A percentile compares a stretch with the other conserved stretches of the same genome.
Conservation (phyloP, 1,140 invertebrate genomes). For the Saxidomus purpurata region DNA sequence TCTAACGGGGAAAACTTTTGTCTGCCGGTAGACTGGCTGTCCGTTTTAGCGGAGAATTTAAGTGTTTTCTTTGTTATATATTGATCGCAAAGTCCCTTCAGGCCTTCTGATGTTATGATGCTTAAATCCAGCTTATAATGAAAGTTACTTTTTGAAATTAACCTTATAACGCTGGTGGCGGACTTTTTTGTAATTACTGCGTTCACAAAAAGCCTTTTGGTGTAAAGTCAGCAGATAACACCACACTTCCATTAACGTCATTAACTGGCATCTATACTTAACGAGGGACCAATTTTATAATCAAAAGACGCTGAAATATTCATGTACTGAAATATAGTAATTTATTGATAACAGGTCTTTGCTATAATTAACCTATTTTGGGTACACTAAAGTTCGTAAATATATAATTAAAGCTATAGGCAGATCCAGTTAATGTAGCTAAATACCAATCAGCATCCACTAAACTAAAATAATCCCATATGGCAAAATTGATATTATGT, state of each 20-base stretch:
- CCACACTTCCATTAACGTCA: constrained; percentile 9
- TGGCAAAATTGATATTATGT: too few relatives aligned
- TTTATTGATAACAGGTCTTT: too few relatives aligned
- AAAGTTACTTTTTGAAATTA: background rate
- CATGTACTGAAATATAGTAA: too few relatives aligned
- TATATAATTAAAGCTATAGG: too few relatives aligned
- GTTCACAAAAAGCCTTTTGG: background rate
- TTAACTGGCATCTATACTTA: constrained; percentile 21
- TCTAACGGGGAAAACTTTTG: constrained; percentile 19
- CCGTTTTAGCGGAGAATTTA: constrained; percentile 6
- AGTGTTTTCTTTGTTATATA: constrained; percentile 30
- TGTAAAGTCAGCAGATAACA: constrained; percentile 15
- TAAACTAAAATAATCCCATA: too few relatives aligned
- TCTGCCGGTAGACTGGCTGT: constrained; percentile 1
- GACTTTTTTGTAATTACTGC: background rate
- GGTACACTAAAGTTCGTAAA: too few relatives aligned
- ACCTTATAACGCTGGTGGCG: background rate
- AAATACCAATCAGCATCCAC: too few relatives aligned
- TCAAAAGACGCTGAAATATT: constrained; percentile 17
- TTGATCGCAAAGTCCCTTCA: background rate
- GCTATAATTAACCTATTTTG: too few relatives aligned
- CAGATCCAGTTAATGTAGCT: too few relatives aligned
- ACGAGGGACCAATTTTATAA: constrained; percentile 1
- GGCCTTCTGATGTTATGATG: background rate
- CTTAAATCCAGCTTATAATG: background rate